Evolutionary conservation across 2,888 invertebrate species (phyloP), one percentile per base, ranked within the genome.

Genomic region (Alloscopus bannaensis): DNA sequence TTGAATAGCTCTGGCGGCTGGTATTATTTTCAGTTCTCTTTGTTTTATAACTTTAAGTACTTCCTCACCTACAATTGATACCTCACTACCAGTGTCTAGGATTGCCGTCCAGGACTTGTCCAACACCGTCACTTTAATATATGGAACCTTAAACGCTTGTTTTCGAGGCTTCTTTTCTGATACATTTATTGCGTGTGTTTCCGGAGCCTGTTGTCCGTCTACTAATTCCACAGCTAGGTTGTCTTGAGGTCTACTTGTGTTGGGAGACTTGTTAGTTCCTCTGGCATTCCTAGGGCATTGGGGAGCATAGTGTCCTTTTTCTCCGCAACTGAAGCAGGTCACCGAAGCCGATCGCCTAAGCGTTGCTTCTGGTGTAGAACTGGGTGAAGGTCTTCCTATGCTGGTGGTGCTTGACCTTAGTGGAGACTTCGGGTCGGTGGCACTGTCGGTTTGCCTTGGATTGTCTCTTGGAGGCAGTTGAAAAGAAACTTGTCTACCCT

Each of bases 1-100:
- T 22, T 31, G 8, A 28, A 66, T 47, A 2, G 4, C 2, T 31
- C 36, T 66, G 2, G 24, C 24, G 4, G 1, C 31, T 8, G 1
- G 18, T 24, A 1, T 3, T 11, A 40, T 22, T 36, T 20, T 1
- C n/a, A 62, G 3, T 4, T 31, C 28, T 16, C n/a, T 1, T 22
- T 62, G 40, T 16, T 3, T 40, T 16, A 40, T n/a, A 4, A 22
- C 4, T 20, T 65, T 28, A n/a, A 65, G 28, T 2, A 65, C 13
- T n/a, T 45, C 28, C 6, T 65, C 28, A 3, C 64, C 64, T 8
- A 65, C 28, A 2, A 65, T 45, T 2, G 28, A 28, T 11, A 40
- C n/a, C 4, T 11, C 6, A 26, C 28, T 45, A 1, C 71, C 71
- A 16, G 71, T 60, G 31, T 71, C 71, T 18, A 71, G 26, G 1